A percentile compares a stretch with the other conserved stretches of the same genome.
Evolutionary conservation across 2,113 vertebrate genomes (phyloP).

Genomic region (Amblyornis subalaris): DNA sequence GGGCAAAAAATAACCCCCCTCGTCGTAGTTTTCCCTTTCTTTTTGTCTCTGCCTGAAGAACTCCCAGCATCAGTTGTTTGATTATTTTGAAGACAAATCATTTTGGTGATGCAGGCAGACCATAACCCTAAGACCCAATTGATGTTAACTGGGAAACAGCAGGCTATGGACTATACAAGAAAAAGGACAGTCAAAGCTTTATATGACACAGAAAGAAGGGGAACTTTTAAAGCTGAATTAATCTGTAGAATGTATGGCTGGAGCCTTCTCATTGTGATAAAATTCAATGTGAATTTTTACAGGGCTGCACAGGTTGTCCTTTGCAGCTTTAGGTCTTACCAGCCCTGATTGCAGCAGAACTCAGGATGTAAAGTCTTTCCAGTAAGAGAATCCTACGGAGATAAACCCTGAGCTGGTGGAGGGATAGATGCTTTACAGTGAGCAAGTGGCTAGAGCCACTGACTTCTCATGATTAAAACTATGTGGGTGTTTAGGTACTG

Average conservation of each 20-base stretch:
- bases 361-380: not conserved
- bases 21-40: not conserved
- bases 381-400: not conserved
- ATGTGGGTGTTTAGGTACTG: not conserved
- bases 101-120: not conserved
- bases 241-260: not conserved
- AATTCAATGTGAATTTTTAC: not conserved
- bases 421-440: not conserved
- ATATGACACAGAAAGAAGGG: not conserved
- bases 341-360: not conserved
- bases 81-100: not conserved
- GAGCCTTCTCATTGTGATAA: not conserved
- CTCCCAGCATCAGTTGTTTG: not conserved
- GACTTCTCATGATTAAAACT: not conserved
- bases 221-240: not conserved
- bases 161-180: not conserved
- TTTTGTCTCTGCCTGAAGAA: not conserved
- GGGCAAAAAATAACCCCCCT: not conserved
- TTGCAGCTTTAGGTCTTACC: not conserved
- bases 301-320: not conserved
- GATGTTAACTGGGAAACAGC: not conserved
- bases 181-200: not conserved
- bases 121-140: fast-evolving
- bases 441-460: not conserved
- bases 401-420: not conserved